These are phyloP conservation scores for Abrostola tripartita DNA, from an alignment of 2,888 invertebrate genomes.

Conservation along the genomic window DNA sequence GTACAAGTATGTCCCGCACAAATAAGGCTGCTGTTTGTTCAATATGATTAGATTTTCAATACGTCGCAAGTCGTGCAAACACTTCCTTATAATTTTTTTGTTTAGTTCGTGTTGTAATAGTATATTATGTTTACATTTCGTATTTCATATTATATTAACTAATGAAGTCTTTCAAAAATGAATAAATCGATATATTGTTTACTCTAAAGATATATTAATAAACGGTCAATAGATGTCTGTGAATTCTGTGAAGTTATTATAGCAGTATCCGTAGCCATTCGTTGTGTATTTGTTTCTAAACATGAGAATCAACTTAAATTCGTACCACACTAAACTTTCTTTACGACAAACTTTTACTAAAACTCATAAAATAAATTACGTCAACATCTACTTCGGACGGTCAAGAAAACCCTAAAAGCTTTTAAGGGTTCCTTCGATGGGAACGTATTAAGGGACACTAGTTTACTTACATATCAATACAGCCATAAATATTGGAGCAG, in stretches of 20 bases:
- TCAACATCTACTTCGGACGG: slow-evolving; percentile 57
- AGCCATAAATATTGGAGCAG: slow-evolving; percentile 10
- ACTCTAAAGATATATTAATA: no score
- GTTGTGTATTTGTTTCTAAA: slow-evolving; percentile 36
- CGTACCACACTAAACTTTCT: slow-evolving; percentile 49
- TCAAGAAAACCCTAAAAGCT: slow-evolving; percentile 66
- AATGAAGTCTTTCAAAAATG: no score
- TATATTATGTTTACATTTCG: slow-evolving; percentile 20
- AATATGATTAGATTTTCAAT: slow-evolving; percentile 67
- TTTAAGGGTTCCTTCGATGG: slow-evolving; percentile 58
- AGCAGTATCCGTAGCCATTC: slow-evolving; percentile 5
- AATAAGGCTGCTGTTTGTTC: slow-evolving; percentile 64
- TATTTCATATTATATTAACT: neutral
- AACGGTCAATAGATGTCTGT: no score
- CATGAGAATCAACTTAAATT: slow-evolving; percentile 51
- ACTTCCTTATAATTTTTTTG: slow-evolving; percentile 15
- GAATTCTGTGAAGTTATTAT: neutral
- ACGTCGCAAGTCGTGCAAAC: slow-evolving; percentile 41
- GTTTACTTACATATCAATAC: slow-evolving; percentile 9
- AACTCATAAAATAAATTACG: slow-evolving; percentile 70
- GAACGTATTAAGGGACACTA: slow-evolving; percentile 42
- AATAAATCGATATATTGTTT: no score
- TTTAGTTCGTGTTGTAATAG: slow-evolving; percentile 14
- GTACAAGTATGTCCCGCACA: slow-evolving; percentile 47
- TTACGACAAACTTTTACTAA: slow-evolving; percentile 59